Conservation (phyloP, 2,797 vertebrate species). For the Characodon lateralis region DNA sequence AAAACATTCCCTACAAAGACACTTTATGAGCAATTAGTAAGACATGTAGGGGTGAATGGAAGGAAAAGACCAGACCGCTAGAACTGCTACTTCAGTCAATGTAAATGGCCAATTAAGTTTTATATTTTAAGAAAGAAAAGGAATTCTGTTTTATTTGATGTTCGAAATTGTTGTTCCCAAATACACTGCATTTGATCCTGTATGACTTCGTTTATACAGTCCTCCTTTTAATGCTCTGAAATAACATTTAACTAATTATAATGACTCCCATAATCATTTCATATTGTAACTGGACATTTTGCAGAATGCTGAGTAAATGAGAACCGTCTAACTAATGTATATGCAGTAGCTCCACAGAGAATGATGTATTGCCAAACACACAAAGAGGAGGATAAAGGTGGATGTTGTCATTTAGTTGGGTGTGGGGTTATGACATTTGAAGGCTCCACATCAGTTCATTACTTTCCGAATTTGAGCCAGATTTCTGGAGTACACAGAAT, state of each 20-base stretch:
- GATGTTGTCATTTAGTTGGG: too few relatives aligned
- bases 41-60: slow-evolving; percentile 4
- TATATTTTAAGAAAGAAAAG: too few relatives aligned
- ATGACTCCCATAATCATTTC: background rate
- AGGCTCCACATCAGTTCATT: too few relatives aligned
- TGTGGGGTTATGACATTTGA: too few relatives aligned
- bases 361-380: background rate
- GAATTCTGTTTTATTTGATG: background rate
- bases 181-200: background rate
- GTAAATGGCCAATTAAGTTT: too few relatives aligned
- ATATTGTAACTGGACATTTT: background rate
- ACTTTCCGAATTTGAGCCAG: too few relatives aligned
- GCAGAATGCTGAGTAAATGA: background rate
- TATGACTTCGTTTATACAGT: background rate
- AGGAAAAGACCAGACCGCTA: background rate
- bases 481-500: too few relatives aligned
- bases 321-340: background rate
- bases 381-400: too few relatives aligned
- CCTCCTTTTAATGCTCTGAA: background rate
- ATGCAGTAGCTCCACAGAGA: background rate
- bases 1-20: slow-evolving; percentile 58
- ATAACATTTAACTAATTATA: background rate
- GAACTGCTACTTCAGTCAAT: too few relatives aligned
- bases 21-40: slow-evolving; percentile 66
- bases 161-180: background rate